Percentiles rank a stretch among this genome's conserved stretches.
Evolutionary conservation across 92 coral and sea anemone genomes (phyloP).

Genomic region (Phymanthus crucifer): DNA sequence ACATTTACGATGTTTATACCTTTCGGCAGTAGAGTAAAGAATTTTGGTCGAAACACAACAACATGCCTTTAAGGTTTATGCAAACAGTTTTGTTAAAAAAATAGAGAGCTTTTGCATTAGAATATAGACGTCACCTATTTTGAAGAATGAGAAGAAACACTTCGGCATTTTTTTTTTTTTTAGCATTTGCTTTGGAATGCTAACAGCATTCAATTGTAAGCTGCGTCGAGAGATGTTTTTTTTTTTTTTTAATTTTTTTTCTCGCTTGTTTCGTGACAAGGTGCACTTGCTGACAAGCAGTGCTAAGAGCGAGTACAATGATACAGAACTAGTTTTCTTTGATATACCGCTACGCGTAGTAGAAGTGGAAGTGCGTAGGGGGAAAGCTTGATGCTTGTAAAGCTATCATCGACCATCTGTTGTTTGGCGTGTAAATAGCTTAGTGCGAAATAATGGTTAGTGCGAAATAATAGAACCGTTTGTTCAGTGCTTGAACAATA

Average conservation of each 20-base stretch:
- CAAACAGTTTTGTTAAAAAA: too few relatives aligned
- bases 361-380: background rate
- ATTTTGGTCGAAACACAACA: too few relatives aligned
- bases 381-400: background rate
- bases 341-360: background rate
- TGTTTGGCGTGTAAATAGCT: background rate
- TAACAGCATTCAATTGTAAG: background rate
- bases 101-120: too few relatives aligned
- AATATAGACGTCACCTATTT: too few relatives aligned
- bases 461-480: background rate
- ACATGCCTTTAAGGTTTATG: too few relatives aligned
- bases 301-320: background rate
- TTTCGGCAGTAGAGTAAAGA: too few relatives aligned
- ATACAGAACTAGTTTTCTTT: background rate
- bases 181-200: too few relatives aligned
- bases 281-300: slow-evolving; percentile 1
- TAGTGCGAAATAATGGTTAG: background rate
- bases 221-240: background rate
- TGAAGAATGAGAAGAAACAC: too few relatives aligned
- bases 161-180: too few relatives aligned
- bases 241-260: background rate
- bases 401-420: background rate
- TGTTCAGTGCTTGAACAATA: background rate
- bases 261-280: background rate
- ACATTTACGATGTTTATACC: too few relatives aligned